Evolutionary conservation across 2,113 vertebrate genomes (phyloP).

Genomic region (Ailurus styani): DNA sequence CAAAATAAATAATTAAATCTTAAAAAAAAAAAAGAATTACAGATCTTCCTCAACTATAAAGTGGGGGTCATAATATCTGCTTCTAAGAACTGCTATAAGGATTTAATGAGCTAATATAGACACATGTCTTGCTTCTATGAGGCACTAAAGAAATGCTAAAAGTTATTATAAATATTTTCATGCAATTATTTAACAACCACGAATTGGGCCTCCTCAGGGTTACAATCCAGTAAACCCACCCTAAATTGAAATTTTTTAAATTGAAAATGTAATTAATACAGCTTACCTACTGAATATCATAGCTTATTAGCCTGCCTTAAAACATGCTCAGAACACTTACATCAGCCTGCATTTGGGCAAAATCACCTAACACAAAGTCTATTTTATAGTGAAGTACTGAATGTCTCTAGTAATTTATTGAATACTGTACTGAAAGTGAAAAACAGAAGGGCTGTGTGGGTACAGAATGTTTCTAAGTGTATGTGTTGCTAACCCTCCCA

Average conservation of each 20-base stretch:
- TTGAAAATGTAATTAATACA: background rate
- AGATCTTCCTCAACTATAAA: background rate
- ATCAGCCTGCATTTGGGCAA: background rate
- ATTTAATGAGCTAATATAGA: background rate
- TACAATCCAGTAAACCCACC: background rate
- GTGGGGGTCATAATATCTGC: background rate
- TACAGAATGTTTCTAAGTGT: background rate
- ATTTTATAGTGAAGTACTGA: background rate
- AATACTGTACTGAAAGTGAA: background rate
- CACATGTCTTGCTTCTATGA: background rate
- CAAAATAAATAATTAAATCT: background rate
- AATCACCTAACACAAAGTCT: background rate
- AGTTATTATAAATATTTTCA: slow-evolving; percentile 5
- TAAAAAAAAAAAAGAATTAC: background rate
- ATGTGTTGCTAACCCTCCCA: background rate
- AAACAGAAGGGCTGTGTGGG: background rate
- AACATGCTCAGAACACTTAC: background rate
- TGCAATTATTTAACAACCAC: background rate
- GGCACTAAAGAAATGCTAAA: background rate
- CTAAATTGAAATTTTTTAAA: background rate
- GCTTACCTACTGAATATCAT: background rate
- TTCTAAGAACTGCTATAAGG: background rate
- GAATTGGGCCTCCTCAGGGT: background rate
- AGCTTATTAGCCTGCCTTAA: background rate
- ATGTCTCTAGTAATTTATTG: background rate